Evolutionary conservation across 1,140 invertebrate genomes (phyloP), one percentile per base, ranked within the genome.

Genomic region (Drosophila fuyamai): DNA sequence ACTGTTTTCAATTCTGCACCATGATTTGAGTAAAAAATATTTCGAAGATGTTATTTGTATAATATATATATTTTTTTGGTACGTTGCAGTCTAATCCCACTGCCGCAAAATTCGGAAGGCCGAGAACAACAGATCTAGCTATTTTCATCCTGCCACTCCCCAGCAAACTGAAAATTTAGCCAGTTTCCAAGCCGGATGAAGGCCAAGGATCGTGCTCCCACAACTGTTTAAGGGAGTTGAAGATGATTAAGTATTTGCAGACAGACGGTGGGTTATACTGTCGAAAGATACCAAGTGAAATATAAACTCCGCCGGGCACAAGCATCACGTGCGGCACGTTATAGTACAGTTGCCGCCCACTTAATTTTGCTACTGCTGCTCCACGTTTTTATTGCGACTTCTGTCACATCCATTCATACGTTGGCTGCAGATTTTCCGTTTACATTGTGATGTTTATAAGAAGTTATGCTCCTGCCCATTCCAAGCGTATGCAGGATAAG

Each of bases 221-320:
- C 23, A 61, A 58, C 41, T 44, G 66, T 40, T 59, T 54, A 53
- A 59, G 46, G 60, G 59, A 79, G 70, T 73, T 83, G 71, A 81
- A 83, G 81, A 79, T 91, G 89, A 91, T 91, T 91, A 89, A 91
- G 84, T 89, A 80, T 80, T 84, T 82, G 76, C 65, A 85, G 89
- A 89, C 89, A 89, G 76, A 73, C 84, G 76, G 44, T 46, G 44
- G 18, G 18, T 13, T 13, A 47, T 13, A 47, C 6, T 13, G 35
- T 16, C 41, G 27, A 13, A 32, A 10, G 46, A 16, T 27, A 16
- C 41, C n/a, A 14, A 29, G 63, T 68, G 73, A 40, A 36, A 41
- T 29, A 54, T 61, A 40, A 61, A 58, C 43, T 51, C 54, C 43
- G 47, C 51, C 48, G 46, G 50, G 55, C 58, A 48, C 50, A 32